Percentiles rank a stretch among this genome's conserved stretches.
Conservation (phyloP, 2,113 vertebrate genomes). For the Sarotherodon lohbergeri region DNA sequence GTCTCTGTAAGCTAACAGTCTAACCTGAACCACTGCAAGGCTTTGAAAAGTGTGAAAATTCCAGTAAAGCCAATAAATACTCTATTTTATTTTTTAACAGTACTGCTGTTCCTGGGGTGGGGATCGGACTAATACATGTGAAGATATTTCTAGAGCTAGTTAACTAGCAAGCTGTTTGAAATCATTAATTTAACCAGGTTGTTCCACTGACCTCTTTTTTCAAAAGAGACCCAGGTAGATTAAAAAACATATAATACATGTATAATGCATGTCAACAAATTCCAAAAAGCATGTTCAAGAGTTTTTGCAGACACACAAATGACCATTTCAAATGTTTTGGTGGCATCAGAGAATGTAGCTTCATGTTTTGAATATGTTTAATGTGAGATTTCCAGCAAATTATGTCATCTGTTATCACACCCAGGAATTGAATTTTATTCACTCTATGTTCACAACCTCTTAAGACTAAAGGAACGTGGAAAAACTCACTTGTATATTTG, state of each 20-base stretch:
- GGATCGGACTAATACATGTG: background rate
- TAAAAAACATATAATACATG: background rate
- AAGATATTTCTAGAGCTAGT: background rate
- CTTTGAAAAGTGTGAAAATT: background rate
- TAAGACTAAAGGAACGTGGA: background rate
- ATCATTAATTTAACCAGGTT: background rate
- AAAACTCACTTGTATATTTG: background rate
- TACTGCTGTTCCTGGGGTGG: background rate
- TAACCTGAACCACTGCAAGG: background rate
- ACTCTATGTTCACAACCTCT: background rate
- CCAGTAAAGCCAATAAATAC: background rate
- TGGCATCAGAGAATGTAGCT: background rate
- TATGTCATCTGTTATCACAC: background rate
- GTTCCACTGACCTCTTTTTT: background rate
- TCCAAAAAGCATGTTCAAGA: accelerated
- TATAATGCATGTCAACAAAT: background rate
- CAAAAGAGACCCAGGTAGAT: background rate
- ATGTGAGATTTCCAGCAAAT: background rate
- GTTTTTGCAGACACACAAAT: background rate
- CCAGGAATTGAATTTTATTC: background rate
- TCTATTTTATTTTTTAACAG: accelerated
- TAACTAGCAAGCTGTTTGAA: background rate
- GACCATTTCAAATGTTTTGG: background rate
- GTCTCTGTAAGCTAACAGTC: background rate
- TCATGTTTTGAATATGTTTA: background rate